phyloP scores from a whole-genome alignment of 2,888 invertebrate genomes.

The Cremastinae sp. region DNA sequence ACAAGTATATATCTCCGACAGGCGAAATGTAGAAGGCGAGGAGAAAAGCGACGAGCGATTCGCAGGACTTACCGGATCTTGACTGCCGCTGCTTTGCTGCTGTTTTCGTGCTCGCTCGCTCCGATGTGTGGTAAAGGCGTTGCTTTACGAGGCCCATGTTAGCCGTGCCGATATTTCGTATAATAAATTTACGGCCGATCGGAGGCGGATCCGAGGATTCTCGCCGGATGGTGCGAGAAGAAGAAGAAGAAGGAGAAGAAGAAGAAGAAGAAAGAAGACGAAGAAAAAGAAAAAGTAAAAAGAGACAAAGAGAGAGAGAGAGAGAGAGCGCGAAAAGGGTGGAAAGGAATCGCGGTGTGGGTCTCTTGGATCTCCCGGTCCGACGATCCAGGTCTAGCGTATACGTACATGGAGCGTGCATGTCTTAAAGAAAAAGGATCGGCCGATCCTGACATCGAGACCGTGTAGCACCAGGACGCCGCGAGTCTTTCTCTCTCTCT shows the following conservation, averaged over 20 bases:
- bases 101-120: slow-evolving; percentile 26
- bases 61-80: slow-evolving; percentile 32
- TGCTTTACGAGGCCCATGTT: slow-evolving; percentile 56
- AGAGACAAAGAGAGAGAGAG: too few species aligned
- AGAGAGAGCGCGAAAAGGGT: too few species aligned
- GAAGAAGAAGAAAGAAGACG: neutral
- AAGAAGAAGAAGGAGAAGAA: neutral
- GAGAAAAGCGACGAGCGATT: slow-evolving; percentile 41
- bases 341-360: neutral
- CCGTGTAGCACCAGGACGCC: slow-evolving; percentile 35
- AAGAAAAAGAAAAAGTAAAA: neutral
- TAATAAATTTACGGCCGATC: slow-evolving; percentile 66
- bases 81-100: slow-evolving; percentile 28
- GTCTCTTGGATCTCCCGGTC: neutral
- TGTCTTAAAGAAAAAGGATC: slow-evolving; percentile 12
- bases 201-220: slow-evolving; percentile 59
- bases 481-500: slow-evolving; percentile 30
- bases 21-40: slow-evolving; percentile 32
- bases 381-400: neutral
- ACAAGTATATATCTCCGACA: slow-evolving; percentile 6
- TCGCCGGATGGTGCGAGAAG: slow-evolving; percentile 12
- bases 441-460: slow-evolving; percentile 41
- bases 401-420: neutral
- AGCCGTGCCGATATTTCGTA: slow-evolving; percentile 63
- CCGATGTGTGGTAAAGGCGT: slow-evolving; percentile 40